Base-by-base conservation (phyloP, 2,113 vertebrate species). In the Catharus fuscescens region DNA sequence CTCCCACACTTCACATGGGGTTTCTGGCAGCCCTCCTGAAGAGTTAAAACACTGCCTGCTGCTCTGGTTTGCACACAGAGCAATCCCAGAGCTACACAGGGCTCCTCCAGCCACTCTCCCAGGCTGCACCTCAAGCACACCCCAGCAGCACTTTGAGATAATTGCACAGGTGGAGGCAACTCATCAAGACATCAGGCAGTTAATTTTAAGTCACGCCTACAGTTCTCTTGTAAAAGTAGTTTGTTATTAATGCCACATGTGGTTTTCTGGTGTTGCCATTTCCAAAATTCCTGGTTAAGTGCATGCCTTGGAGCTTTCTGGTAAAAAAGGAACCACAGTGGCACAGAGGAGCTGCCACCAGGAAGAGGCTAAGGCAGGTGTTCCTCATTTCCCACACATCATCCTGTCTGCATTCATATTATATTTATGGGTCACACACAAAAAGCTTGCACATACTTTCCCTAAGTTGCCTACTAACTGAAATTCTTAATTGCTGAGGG, bases 361-460 rank as follows among this genome's bases (percentile, higher is more conserved):
- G 67, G 44, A 94, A 28, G 6, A 16, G 38, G 50, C 57, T 71
- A 48, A 64, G 86, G 64, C 88, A 95, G 6, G 4, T 76, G 86
- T 85, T 96, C 84, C 79, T 95, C 71, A 84, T 94, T 92, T 96
- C 90, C 32, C 47, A 72, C 87, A 71, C 73, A 53, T 80, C 80
- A 59, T 92, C 66, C 81, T 54, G 61, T 85, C 73, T 73, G 83
- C 34, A 23, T 61, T 89, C 74, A 44, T 15, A 73, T 26, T 21
- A 12, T 11, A 3, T 69, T 86, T 48, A 62, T 7, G 79, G 57
- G 54, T 91, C 26, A n/a, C 69, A 85, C 76, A 69, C 14, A 0
- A 59, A 76, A 48, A 60, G 29, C 60, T 79, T 59, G 60, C 78
- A 25, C 36, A 40, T 80, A 34, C 53, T 54, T 84, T 53, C 86